These are phyloP conservation scores for Panulirus ornatus DNA, from an alignment of 1,140 invertebrate species.

Conservation along the genomic window DNA sequence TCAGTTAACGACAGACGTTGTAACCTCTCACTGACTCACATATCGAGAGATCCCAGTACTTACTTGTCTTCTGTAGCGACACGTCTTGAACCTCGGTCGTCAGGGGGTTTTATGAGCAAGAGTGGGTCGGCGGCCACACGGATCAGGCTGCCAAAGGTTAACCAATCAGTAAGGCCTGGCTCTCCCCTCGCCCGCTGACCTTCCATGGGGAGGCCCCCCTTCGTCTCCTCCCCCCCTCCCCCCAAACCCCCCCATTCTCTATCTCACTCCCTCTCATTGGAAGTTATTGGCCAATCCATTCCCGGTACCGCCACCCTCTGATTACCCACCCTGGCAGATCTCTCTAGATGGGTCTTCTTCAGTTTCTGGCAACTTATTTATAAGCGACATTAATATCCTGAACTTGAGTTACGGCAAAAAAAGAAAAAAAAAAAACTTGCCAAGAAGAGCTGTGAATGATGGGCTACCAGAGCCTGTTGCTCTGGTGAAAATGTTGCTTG, in stretches of 20 bases:
- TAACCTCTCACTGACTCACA: no score
- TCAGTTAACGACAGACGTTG: no score
- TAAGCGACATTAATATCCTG: background rate
- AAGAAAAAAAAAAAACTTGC: no score
- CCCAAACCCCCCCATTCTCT: background rate
- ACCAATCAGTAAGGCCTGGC: background rate
- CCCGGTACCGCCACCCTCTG: background rate
- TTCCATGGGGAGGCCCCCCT: background rate
- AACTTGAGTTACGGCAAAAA: no score
- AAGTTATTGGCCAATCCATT: constrained; percentile 1
- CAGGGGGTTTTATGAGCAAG: no score
- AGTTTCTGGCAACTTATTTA: background rate
- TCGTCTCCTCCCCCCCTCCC: background rate
- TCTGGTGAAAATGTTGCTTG: constrained; percentile 43
- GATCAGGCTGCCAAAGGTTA: constrained; percentile 41
- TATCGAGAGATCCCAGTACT: no score
- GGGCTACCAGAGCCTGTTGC: background rate
- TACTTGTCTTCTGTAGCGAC: no score
- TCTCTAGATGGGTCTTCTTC: background rate
- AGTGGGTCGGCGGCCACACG: no score
- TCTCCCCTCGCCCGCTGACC: background rate
- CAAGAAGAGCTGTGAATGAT: no score
- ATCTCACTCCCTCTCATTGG: background rate
- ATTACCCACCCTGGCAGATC: background rate
- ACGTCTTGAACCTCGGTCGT: no score